A percentile compares a stretch with the other conserved stretches of the same genome.
Conservation (phyloP, 2,113 vertebrate species). For the Eptesicus fuscus region DNA sequence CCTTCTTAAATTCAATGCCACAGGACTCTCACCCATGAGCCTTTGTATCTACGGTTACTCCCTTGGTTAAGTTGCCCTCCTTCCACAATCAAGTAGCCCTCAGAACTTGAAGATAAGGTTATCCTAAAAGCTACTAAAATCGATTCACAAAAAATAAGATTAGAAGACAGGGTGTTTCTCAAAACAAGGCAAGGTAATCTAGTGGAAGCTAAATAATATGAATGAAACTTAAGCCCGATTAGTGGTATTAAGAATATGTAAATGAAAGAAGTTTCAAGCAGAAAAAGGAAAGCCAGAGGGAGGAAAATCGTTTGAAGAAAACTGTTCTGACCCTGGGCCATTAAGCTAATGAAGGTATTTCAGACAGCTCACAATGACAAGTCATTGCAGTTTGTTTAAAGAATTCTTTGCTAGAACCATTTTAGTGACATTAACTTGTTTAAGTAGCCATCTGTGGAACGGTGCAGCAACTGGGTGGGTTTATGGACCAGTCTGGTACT, state of each 20-base stretch:
- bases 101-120: neutral
- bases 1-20: neutral
- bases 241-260: neutral
- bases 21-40: neutral
- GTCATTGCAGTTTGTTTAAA: neutral
- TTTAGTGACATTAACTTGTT: constrained; percentile 25
- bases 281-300: neutral
- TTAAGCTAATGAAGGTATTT: constrained; percentile 12
- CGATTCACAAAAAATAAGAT: neutral
- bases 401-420: constrained; percentile 36
- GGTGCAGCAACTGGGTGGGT: neutral
- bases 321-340: neutral
- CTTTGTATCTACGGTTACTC: neutral
- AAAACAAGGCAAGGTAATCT: constrained; percentile 8
- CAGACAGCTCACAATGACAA: constrained; percentile 9
- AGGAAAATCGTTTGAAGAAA: neutral
- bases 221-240: neutral
- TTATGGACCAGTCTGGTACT: constrained; percentile 27
- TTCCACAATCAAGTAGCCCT: neutral
- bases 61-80: neutral
- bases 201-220: neutral
- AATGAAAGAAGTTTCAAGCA: neutral
- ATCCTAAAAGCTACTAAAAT: neutral
- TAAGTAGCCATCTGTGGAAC: constrained; percentile 38
- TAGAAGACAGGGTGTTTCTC: neutral